These are phyloP conservation scores for Agelastica alni DNA, from an alignment of 2,888 invertebrate species.

Conservation along the genomic window DNA sequence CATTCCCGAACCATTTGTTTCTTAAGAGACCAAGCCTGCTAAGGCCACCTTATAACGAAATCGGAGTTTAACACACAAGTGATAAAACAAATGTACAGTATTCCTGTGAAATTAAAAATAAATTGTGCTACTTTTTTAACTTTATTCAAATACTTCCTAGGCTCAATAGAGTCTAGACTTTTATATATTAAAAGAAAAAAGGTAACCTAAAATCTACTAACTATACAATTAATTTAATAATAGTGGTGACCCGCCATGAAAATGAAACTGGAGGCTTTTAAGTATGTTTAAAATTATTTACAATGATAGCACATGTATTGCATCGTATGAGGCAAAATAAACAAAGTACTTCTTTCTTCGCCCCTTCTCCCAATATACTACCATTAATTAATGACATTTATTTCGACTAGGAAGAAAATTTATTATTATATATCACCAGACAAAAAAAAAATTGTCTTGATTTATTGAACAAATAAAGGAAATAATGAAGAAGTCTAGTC, in stretches of 20 bases:
- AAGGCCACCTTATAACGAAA: slow-evolving; percentile 10
- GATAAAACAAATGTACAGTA: slow-evolving; percentile 36
- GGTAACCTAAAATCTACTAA: slow-evolving; percentile 54
- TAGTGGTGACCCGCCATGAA: slow-evolving; percentile 49
- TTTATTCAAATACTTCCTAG: slow-evolving; percentile 51
- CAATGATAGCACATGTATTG: slow-evolving; percentile 43
- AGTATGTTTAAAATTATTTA: slow-evolving; percentile 44
- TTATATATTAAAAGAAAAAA: slow-evolving; percentile 49
- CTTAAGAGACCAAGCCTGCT: slow-evolving; percentile 18
- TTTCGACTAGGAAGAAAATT: slow-evolving; percentile 9
- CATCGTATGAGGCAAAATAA: slow-evolving; percentile 20
- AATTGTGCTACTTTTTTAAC: slow-evolving; percentile 57
- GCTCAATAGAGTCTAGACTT: slow-evolving; percentile 50
- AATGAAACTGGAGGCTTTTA: slow-evolving; percentile 43
- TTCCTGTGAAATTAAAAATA: slow-evolving; percentile 51
- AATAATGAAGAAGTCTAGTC: slow-evolving; percentile 9
- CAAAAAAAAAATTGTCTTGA: neutral
- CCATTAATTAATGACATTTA: neutral
- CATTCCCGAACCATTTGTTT: slow-evolving; percentile 27
- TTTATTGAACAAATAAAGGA: slow-evolving; percentile 3
- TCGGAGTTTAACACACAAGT: slow-evolving; percentile 28
- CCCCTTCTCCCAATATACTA: neutral
- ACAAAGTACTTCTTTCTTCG: slow-evolving; percentile 3
- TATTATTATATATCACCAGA: neutral
- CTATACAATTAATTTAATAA: slow-evolving; percentile 56